phyloP scores from a whole-genome alignment of 2,113 vertebrate species.

The Naja naja region DNA sequence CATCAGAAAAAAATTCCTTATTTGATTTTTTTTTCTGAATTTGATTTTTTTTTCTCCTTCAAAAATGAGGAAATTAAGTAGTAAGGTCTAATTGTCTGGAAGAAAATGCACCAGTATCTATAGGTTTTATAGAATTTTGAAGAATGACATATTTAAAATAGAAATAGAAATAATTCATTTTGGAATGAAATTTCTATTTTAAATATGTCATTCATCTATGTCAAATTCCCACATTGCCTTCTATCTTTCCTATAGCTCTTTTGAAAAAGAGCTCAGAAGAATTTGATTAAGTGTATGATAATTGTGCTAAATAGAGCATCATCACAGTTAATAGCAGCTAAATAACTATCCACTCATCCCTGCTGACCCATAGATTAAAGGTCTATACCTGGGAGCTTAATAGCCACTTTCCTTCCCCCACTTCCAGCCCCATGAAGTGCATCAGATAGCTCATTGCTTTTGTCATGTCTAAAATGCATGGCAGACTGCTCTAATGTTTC shows the following conservation, averaged over 20 bases:
- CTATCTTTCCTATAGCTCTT: slow-evolving; percentile 3
- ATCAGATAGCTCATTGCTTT: slow-evolving; percentile 19
- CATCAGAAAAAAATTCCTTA: neutral
- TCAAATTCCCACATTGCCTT: neutral
- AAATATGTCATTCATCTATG: too few species aligned
- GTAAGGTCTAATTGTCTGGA: neutral
- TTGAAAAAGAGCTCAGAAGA: neutral
- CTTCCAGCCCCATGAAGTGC: neutral
- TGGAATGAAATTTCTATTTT: too few species aligned
- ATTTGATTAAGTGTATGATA: slow-evolving; percentile 35
- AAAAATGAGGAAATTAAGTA: slow-evolving; percentile 9
- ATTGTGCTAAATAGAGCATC: slow-evolving; percentile 18
- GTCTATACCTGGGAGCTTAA: neutral
- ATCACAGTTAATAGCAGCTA: neutral
- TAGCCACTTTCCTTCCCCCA: neutral
- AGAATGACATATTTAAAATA: neutral
- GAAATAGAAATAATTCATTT: too few species aligned
- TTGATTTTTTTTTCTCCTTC: neutral
- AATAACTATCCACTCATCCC: slow-evolving; percentile 6
- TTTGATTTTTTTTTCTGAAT: neutral
- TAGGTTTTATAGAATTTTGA: neutral
- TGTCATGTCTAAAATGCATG: slow-evolving; percentile 20
- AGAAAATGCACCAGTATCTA: neutral
- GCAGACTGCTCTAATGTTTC: slow-evolving; percentile 19
- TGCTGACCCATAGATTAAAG: slow-evolving; percentile 17